Base-by-base conservation (phyloP, 2,113 vertebrate genomes). In the Alouatta palliata region DNA sequence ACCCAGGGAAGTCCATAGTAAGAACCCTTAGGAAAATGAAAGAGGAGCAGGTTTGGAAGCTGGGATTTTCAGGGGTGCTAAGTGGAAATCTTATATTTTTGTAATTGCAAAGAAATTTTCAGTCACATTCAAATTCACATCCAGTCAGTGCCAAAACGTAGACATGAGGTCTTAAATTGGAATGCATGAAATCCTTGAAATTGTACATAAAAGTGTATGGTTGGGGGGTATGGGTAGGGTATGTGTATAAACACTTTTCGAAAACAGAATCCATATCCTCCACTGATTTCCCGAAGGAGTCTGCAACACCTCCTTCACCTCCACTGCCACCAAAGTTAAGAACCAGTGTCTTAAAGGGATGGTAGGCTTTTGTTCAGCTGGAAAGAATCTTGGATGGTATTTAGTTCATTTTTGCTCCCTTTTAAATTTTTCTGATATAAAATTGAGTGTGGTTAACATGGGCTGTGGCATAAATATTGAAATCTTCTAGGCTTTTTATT, bases 271-370 rank as follows among this genome's bases (percentile, higher is more conserved):
- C 21, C 1, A 6, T 35, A 27, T 79, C 49, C 92, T 43, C 19
- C 11, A 73, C 2, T 97, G 56, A 76, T 37, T 97, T 80, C 84
- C 94, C 49, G 96, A 84, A 93, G 52, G 58, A 93, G n/a, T 83
- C 54, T 90, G n/a, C 13, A 85, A 77, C 9, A 82, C 30, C 43
- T 64, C 2, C 10, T 4, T 16, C 6, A 54, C 7, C 32, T 3
- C 54, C 17, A 35, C 35, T 70, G 37, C 45, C 64, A 76, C 30
- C 77, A 82, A 90, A 93, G 49, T 71, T 88, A 91, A 91, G 91
- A 84, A 54, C 4, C 32, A 47, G 16, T 77, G 73, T 86, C 3
- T 58, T 85, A 68, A 80, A 81, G n/a, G 32, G 3, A 80, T 66
- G 12, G 37, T 9, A 87, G 58, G 40, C 45, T 91, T 91, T 94